Percentiles rank a stretch among this genome's conserved stretches.
These are phyloP conservation scores for Craseonycteris thonglongyai DNA, from an alignment of 2,113 vertebrate genomes.

Conservation along the genomic window DNA sequence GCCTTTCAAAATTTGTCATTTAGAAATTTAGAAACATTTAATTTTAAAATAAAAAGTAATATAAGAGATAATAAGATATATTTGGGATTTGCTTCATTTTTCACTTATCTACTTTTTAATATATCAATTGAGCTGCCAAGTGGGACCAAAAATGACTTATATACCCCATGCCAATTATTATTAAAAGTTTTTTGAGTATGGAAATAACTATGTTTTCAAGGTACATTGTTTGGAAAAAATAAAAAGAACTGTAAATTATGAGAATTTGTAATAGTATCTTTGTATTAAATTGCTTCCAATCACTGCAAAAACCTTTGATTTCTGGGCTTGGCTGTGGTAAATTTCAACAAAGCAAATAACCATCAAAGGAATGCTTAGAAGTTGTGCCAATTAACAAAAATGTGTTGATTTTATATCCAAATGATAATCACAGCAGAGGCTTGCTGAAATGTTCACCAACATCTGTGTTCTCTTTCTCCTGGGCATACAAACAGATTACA, in stretches of 20 bases:
- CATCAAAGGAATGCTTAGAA: constrained; percentile 19
- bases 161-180: not conserved
- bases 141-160: not conserved
- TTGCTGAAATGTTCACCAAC: not conserved
- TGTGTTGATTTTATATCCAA: constrained; percentile 5
- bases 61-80: not conserved
- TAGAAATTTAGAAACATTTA: not conserved
- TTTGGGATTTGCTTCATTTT: not conserved
- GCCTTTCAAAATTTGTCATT: not conserved
- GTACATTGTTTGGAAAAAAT: not conserved
- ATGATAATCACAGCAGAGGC: not conserved
- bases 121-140: not conserved
- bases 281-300: constrained; percentile 32
- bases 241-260: not conserved
- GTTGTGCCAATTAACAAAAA: constrained; percentile 23
- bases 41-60: not conserved
- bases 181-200: not conserved
- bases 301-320: not conserved
- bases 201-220: not conserved
- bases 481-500: not conserved
- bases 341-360: constrained; percentile 12
- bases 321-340: not conserved
- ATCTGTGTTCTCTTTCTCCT: not conserved
- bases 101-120: not conserved
- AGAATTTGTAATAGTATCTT: not conserved